Conservation (phyloP, 30 jellyfish, hydroid and myxozoan species). For the Cassiopea xamachana region DNA sequence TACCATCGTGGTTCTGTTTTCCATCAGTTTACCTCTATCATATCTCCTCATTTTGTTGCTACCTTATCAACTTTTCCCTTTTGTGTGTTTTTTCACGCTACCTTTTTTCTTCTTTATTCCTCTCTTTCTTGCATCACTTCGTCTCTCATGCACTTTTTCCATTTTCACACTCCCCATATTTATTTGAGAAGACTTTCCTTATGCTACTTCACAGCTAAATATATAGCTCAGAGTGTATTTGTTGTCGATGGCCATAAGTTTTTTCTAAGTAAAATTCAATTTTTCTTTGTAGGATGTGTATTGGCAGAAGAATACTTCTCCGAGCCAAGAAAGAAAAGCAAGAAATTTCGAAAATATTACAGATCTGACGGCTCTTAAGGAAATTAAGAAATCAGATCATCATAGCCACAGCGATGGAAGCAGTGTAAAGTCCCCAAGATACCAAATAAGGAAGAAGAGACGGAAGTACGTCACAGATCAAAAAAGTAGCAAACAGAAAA, state of each 20-base stretch:
- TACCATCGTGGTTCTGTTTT: no score
- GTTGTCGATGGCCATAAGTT: no score
- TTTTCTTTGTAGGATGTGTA: constrained; percentile 41
- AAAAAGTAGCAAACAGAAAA: constrained; percentile 19
- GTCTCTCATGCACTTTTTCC: neutral
- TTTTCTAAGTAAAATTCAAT: neutral
- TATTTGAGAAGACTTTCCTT: no score
- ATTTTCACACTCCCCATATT: neutral
- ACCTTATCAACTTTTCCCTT: no score
- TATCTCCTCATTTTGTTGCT: no score
- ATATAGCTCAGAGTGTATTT: no score
- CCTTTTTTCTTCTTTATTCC: neutral
- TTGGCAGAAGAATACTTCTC: constrained; percentile 70
- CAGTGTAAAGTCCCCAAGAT: constrained; percentile 46
- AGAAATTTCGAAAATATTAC: constrained; percentile 53
- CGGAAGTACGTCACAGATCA: constrained; percentile 59
- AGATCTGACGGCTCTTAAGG: constrained; percentile 61
- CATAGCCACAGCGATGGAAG: constrained; percentile 75
- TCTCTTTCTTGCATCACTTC: neutral
- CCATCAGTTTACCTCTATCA: no score
- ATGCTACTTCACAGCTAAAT: no score
- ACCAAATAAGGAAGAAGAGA: constrained; percentile 65
- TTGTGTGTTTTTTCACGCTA: no score
- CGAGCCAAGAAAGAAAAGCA: constrained; percentile 39
- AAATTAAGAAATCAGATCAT: constrained; percentile 35